Conservation (phyloP, 2,113 vertebrate species). For the Gymnogyps californianus region DNA sequence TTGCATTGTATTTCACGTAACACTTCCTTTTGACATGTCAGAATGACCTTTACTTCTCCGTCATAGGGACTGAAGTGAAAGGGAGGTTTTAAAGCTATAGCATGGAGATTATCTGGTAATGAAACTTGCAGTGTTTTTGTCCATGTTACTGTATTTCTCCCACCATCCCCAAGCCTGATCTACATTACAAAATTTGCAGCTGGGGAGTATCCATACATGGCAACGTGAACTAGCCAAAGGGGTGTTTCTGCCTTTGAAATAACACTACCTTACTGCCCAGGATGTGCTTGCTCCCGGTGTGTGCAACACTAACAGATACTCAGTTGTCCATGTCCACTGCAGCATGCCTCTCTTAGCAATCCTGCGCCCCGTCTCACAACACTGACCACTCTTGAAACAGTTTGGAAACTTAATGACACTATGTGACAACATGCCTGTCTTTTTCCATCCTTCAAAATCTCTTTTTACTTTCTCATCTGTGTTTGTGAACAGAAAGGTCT, state of each 20-base stretch:
- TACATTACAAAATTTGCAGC: background rate
- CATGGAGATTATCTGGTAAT: background rate
- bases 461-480: background rate
- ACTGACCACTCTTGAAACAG: background rate
- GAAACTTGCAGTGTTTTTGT: background rate
- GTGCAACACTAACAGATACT: background rate
- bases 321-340: accelerated
- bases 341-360: background rate
- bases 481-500: background rate
- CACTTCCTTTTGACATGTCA: background rate
- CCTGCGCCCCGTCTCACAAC: accelerated
- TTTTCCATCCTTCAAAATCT: background rate
- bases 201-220: background rate
- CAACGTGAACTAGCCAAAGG: no score
- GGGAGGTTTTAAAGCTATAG: background rate
- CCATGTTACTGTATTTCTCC: background rate
- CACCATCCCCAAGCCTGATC: background rate
- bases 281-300: background rate
- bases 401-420: background rate
- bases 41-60: background rate
- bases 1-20: background rate
- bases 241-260: background rate
- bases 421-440: background rate
- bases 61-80: background rate
- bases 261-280: background rate